Percentiles rank a stretch among this genome's conserved stretches.
phyloP scores from a whole-genome alignment of 2,888 invertebrate species.

The Lithophane semibrunnea region DNA sequence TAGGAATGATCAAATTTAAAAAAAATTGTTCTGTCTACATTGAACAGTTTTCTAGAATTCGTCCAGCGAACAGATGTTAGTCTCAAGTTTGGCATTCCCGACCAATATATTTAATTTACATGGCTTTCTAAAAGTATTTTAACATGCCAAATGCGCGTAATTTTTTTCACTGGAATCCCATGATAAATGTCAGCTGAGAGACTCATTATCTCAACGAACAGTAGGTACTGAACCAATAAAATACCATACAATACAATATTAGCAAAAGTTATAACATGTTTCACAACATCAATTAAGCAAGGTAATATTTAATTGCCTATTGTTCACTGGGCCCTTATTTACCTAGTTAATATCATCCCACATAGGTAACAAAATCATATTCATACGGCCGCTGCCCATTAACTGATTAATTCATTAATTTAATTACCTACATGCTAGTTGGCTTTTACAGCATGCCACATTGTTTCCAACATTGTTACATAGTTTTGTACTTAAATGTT shows the following conservation, averaged over 20 bases:
- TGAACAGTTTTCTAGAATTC: not conserved
- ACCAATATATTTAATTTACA: not conserved
- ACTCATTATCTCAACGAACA: not conserved
- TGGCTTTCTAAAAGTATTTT: not conserved
- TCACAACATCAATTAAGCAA: slow-evolving; percentile 15
- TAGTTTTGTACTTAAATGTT: slow-evolving; percentile 19
- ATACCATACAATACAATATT: not conserved
- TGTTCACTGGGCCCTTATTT: slow-evolving; percentile 2
- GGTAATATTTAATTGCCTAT: slow-evolving; percentile 21
- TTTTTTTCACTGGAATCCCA: not conserved
- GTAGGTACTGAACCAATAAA: not conserved
- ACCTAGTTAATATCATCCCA: not conserved
- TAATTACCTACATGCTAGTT: slow-evolving; percentile 41
- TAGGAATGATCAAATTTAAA: not conserved
- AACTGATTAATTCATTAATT: slow-evolving; percentile 56
- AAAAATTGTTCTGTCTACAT: not conserved
- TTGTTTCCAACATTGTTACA: slow-evolving; percentile 10
- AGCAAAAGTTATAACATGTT: not conserved
- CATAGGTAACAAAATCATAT: slow-evolving; percentile 37
- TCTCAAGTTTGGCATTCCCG: not conserved
- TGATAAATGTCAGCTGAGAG: not conserved
- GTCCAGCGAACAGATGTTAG: not conserved
- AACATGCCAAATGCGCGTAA: not conserved
- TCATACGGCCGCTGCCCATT: slow-evolving; percentile 37
- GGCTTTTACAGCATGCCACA: slow-evolving; percentile 27